Evolutionary conservation across 2,113 vertebrate genomes (phyloP).

Genomic region (Chaetura pelagica): DNA sequence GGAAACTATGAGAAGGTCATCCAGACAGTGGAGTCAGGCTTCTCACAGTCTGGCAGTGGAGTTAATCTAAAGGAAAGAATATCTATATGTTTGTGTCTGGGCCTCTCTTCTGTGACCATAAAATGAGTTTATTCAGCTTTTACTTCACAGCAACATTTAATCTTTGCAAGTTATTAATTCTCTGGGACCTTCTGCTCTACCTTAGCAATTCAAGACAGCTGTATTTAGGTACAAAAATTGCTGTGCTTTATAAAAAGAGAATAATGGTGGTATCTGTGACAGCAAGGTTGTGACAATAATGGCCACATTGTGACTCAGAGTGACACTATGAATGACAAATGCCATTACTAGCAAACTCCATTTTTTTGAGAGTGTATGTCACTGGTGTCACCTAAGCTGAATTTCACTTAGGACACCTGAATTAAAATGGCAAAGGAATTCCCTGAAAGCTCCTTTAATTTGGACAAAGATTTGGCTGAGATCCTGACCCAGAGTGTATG

Average conservation of each 20-base stretch:
- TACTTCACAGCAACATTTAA: neutral
- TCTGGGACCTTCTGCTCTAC: neutral
- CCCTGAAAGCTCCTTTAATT: neutral
- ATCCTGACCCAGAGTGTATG: neutral
- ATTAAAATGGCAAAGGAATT: neutral
- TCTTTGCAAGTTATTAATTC: neutral
- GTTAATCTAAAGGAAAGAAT: neutral
- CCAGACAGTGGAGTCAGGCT: neutral
- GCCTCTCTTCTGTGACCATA: neutral
- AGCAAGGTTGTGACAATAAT: neutral
- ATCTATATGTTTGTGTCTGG: fast-evolving
- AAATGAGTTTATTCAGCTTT: neutral
- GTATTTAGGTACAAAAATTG: neutral
- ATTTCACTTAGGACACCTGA: neutral
- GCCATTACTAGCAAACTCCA: neutral
- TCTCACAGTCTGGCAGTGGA: neutral
- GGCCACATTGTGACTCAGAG: neutral
- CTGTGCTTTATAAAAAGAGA: neutral
- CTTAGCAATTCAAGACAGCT: neutral
- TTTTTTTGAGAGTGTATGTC: neutral
- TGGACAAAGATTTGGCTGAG: neutral
- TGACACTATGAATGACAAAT: neutral
- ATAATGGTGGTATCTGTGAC: neutral
- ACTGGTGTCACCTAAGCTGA: neutral
- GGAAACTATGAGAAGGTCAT: neutral